Base-by-base conservation (phyloP, 2,113 vertebrate genomes). In the Sus scrofa region DNA sequence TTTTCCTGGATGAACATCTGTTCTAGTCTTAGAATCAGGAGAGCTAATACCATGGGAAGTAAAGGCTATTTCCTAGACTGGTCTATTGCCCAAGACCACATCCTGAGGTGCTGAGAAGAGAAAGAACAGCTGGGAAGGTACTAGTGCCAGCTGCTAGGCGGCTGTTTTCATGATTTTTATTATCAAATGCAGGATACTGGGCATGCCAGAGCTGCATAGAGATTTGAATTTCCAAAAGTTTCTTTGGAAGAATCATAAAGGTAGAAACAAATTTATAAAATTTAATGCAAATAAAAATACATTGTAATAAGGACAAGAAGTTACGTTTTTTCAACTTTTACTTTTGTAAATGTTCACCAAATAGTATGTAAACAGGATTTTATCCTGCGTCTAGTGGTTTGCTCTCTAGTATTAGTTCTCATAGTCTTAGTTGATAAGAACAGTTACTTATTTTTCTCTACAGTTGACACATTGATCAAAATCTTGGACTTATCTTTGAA, bases 1-100 rank as follows among this genome's bases (percentile, higher is more conserved):
- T 93, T 93, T 83, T 50, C 27, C 27, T 88, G 9, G 60, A 67
- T 87, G 79, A 96, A 96, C 96, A 97, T 98, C 93, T 98, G 96
- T 91, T 97, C 60, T 96, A 93, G 89, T 93, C 84, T 94, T 95
- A 96, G 58, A 94, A 95, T 87, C 58, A 68, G 70, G 52, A 94
- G 65, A 85, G 27, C 27, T 94, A 95, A 83, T 93, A 97, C 94
- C 91, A 86, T 13, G n/a, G 92, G 87, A 96, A 97, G 84, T 91
- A 74, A 96, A 93, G 82, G n/a, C 75, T 89, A 70, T 97, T 98
- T 98, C 97, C 96, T 89, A 88, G 68, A 44, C 77, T 82, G 71
- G 52, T 95, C n/a, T 81, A 18, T 70, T 96, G 96, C 70, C 96
- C 95, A 94, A 50, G 58, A 89, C 95, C 96, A 97, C 96, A 97